A percentile compares a stretch with the other conserved stretches of the same genome.
Evolutionary conservation across 2,888 invertebrate species (phyloP).

Genomic region (Bombylius major): DNA sequence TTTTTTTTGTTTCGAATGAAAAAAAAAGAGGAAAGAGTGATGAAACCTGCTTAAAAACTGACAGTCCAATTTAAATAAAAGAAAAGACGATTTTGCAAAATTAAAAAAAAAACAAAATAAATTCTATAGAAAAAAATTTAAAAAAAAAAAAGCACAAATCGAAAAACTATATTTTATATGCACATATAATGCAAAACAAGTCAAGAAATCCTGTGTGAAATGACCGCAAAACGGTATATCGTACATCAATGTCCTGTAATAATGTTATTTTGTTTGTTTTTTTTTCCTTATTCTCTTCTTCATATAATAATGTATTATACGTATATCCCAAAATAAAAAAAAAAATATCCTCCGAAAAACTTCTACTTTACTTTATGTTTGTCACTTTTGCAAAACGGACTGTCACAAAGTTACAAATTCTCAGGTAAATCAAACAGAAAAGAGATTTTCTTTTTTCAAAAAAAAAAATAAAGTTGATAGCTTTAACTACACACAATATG

Average conservation of each 20-base stretch:
- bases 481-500: no score
- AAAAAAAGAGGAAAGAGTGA: not conserved
- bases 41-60: not conserved
- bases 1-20: no score
- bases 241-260: not conserved
- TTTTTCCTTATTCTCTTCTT: not conserved
- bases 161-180: no score
- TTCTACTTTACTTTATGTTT: not conserved
- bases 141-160: not conserved
- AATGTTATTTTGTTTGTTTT: not conserved
- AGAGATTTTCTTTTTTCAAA: no score
- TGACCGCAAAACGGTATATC: not conserved
- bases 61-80: not conserved
- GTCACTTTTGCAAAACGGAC: constrained; percentile 1
- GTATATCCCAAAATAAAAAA: not conserved
- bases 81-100: not conserved
- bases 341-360: not conserved
- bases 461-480: no score
- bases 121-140: not conserved
- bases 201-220: not conserved
- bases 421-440: constrained; percentile 3
- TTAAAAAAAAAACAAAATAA: not conserved
- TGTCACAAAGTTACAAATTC: not conserved
- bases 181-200: no score
- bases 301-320: not conserved